Conservation (phyloP, 2,888 invertebrate species). For the Nycteola revayana region DNA sequence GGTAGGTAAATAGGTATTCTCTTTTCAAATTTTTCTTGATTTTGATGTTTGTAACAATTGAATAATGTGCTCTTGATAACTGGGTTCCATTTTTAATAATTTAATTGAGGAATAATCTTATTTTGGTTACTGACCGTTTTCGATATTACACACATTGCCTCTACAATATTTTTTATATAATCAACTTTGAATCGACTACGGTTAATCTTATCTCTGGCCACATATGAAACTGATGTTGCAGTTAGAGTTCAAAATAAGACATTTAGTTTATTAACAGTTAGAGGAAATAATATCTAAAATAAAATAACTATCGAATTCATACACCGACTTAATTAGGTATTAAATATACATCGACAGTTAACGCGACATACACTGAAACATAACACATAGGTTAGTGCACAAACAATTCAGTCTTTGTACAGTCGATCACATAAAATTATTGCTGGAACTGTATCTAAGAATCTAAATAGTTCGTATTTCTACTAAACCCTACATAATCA, state of each 20-base stretch:
- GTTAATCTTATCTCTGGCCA: constrained; percentile 15
- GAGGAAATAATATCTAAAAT: constrained; percentile 16
- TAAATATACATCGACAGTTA: constrained; percentile 8
- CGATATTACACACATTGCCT: too few relatives aligned
- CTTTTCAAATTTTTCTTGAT: too few relatives aligned
- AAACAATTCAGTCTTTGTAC: constrained; percentile 72
- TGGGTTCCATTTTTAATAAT: too few relatives aligned
- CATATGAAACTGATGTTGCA: constrained; percentile 28
- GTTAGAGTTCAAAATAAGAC: constrained; percentile 16
- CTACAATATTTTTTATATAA: too few relatives aligned
- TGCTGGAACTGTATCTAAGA: constrained; percentile 58
- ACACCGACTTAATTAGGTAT: constrained; percentile 19
- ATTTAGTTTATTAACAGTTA: too few relatives aligned
- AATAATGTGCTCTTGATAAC: too few relatives aligned
- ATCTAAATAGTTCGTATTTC: constrained; percentile 20
- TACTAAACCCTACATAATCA: not conserved
- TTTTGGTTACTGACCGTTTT: too few relatives aligned
- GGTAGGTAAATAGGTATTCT: too few relatives aligned
- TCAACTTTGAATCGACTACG: too few relatives aligned
- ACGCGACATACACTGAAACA: constrained; percentile 37
- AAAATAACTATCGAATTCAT: constrained; percentile 21
- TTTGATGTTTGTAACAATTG: too few relatives aligned
- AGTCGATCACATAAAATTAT: constrained; percentile 75
- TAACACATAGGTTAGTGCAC: constrained; percentile 52
- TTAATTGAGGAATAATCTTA: too few relatives aligned